Percentiles rank a stretch among this genome's conserved stretches.
Evolutionary conservation across 2,113 vertebrate species (phyloP).

Genomic region (Lophochroa leadbeateri): DNA sequence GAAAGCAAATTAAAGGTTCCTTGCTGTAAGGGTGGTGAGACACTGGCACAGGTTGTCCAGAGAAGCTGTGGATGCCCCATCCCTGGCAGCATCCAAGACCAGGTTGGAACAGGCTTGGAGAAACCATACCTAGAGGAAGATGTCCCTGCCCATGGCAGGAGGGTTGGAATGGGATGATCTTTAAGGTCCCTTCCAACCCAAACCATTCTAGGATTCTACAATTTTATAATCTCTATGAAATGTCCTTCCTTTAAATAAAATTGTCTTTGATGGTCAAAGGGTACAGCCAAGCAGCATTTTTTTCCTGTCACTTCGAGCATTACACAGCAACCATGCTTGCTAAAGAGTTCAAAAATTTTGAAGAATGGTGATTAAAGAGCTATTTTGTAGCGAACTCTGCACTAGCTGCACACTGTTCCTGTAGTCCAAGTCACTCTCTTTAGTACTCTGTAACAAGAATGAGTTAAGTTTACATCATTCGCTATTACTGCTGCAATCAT

Average conservation of each 20-base stretch:
- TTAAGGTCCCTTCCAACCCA: background rate
- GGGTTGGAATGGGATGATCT: background rate
- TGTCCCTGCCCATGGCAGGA: background rate
- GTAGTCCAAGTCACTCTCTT: background rate
- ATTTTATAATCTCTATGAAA: background rate
- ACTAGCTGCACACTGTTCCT: background rate
- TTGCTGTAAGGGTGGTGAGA: background rate
- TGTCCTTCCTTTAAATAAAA: background rate
- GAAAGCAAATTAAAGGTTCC: background rate
- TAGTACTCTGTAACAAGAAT: background rate
- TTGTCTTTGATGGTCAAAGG: background rate
- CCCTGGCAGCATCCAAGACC: background rate
- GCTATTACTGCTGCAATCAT: background rate
- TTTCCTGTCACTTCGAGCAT: background rate
- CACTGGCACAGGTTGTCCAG: background rate
- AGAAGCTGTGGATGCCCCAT: rapidly evolving
- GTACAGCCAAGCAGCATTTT: background rate
- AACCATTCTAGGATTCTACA: background rate
- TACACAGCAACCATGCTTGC: background rate
- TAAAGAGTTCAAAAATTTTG: background rate
- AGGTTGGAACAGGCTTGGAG: background rate
- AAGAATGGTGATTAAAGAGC: background rate
- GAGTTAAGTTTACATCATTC: background rate
- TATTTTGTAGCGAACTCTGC: background rate
- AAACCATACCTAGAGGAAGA: background rate